phyloP scores from a whole-genome alignment of 2,888 invertebrate species.

The Mantis religiosa region DNA sequence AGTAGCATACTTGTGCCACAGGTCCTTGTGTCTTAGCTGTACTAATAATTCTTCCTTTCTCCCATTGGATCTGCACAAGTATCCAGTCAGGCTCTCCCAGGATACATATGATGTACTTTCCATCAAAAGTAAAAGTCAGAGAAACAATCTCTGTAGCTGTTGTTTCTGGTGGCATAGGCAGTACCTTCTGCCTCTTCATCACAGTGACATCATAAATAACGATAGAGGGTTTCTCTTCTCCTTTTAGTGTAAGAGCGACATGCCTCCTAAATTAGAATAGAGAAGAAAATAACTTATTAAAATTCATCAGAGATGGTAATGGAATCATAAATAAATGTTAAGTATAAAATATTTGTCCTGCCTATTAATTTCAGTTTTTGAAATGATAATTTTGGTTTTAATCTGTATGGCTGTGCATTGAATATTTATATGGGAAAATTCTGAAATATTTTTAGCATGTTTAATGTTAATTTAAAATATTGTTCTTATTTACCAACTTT shows the following conservation, averaged over 20 bases:
- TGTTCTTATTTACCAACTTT: neutral
- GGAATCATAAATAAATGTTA: too few relatives aligned
- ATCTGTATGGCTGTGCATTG: too few relatives aligned
- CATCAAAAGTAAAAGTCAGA: conserved; percentile 76
- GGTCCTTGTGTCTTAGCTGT: conserved; percentile 66
- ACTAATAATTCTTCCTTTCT: conserved; percentile 75
- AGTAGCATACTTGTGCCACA: conserved; percentile 51
- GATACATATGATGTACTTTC: conserved; percentile 72
- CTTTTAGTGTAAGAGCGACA: conserved; percentile 49
- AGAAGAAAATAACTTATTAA: neutral
- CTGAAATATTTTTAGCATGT: too few relatives aligned
- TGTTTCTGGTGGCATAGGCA: conserved; percentile 59
- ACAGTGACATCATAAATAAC: conserved; percentile 68
- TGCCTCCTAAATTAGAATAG: conserved; percentile 51
- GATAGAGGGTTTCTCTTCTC: conserved; percentile 58
- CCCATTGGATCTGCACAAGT: conserved; percentile 76
- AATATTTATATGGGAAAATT: too few relatives aligned
- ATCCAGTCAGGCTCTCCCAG: conserved; percentile 81
- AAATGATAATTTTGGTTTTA: too few relatives aligned
- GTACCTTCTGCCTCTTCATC: conserved; percentile 62
- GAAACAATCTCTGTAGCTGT: conserved; percentile 62
- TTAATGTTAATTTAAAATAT: neutral
- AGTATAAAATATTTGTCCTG: too few relatives aligned
- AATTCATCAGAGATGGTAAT: neutral
- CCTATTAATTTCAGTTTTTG: too few relatives aligned